Evolutionary conservation across 2,888 invertebrate species (phyloP).

Genomic region (Desoria tigrina): DNA sequence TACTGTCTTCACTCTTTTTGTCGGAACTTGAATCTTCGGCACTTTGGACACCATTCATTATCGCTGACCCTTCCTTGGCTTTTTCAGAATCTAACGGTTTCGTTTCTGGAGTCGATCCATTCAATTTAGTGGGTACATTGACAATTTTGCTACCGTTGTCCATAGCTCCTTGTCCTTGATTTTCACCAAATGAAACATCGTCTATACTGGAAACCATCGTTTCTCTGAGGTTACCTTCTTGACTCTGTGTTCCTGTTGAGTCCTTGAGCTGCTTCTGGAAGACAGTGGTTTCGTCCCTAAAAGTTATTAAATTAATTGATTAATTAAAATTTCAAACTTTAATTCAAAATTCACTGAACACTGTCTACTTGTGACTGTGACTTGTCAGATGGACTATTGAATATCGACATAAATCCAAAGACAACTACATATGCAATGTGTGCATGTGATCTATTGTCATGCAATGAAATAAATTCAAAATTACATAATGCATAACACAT

Average conservation of each 20-base stretch:
- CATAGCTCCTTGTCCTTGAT: not conserved
- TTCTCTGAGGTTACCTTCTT: constrained; percentile 38
- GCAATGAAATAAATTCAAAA: no score
- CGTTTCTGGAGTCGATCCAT: not conserved
- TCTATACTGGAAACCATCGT: constrained; percentile 49
- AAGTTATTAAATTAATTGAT: constrained; percentile 15
- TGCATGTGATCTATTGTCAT: no score
- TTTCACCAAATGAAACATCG: constrained; percentile 33
- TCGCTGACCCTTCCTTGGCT: not conserved
- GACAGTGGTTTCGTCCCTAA: constrained; percentile 38
- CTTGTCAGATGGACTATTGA: no score
- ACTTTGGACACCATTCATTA: not conserved
- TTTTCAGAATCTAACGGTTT: not conserved
- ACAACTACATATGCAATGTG: no score
- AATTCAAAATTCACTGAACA: no score
- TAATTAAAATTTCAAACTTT: constrained; percentile 13
- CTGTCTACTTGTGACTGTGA: no score
- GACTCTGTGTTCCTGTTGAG: constrained; percentile 21
- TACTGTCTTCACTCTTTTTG: not conserved
- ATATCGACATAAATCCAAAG: no score
- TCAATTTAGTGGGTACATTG: not conserved
- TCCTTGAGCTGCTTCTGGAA: constrained; percentile 39
- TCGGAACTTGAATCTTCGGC: constrained; percentile 1
- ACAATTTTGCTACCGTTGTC: not conserved
- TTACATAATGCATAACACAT: no score